phyloP scores from a whole-genome alignment of 30 jellyfish, hydroid and myxozoan species.

The Nemopilema nomurai region DNA sequence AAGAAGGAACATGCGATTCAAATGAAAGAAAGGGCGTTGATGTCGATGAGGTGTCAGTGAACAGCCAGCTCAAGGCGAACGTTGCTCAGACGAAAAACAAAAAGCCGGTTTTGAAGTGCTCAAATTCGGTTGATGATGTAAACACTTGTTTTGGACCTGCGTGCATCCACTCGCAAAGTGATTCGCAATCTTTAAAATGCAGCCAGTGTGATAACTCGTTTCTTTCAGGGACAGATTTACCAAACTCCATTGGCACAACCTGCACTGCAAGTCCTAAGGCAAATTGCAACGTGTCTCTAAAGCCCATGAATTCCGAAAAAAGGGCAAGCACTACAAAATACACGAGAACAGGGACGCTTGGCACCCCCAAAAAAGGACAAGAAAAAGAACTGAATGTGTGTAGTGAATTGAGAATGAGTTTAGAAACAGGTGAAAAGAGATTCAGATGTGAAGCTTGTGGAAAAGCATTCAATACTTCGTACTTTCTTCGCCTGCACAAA shows the following conservation, averaged over 20 bases:
- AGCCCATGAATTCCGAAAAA: background rate
- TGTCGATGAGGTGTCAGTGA: background rate
- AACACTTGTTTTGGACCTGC: background rate
- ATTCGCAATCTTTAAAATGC: background rate
- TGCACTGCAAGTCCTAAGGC: background rate
- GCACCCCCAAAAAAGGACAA: background rate
- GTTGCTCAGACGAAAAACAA: background rate
- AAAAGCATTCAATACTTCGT: conserved; percentile 31
- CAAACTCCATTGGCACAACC: background rate
- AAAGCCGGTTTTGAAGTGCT: background rate
- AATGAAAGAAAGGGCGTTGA: background rate
- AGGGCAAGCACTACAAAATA: background rate
- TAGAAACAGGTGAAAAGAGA: background rate
- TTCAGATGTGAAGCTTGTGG: conserved; percentile 37
- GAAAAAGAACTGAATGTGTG: background rate
- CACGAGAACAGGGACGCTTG: background rate
- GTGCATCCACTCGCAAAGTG: background rate
- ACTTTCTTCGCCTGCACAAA: conserved; percentile 33
- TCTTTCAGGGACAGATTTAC: background rate
- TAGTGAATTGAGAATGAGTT: background rate
- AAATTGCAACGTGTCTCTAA: background rate
- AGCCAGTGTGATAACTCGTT: background rate
- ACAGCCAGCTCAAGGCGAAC: background rate
- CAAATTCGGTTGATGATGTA: background rate
- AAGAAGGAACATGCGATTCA: background rate